phyloP scores from a whole-genome alignment of 2,888 invertebrate species.

The Drosophila flavopinicola region DNA sequence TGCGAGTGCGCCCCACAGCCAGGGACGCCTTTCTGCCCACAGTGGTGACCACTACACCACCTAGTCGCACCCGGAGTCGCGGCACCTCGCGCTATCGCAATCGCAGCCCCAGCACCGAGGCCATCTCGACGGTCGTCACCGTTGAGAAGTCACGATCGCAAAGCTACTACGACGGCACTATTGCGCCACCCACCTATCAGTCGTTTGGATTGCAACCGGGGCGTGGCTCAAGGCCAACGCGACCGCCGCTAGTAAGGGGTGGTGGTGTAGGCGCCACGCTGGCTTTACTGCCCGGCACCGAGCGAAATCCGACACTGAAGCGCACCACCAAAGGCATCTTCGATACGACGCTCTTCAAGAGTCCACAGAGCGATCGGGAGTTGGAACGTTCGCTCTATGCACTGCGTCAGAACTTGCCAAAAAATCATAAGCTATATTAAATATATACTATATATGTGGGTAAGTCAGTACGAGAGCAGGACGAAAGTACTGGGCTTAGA shows the following conservation, averaged over 20 bases:
- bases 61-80: conserved; percentile 19
- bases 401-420: conserved; percentile 76
- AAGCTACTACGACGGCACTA: conserved; percentile 84
- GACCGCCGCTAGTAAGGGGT: conserved; percentile 32
- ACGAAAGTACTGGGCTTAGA: not conserved
- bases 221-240: conserved; percentile 48
- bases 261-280: conserved; percentile 9
- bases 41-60: conserved; percentile 46
- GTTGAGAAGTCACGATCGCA: conserved; percentile 84
- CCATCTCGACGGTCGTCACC: conserved; percentile 66
- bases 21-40: conserved; percentile 51
- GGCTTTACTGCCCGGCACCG: conserved; percentile 44
- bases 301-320: conserved; percentile 48
- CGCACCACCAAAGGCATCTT: conserved; percentile 81
- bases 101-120: conserved; percentile 26
- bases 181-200: conserved; percentile 58
- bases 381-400: conserved; percentile 55
- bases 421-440: conserved; percentile 82
- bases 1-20: conserved; percentile 66
- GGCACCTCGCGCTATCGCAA: conserved; percentile 56
- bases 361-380: conserved; percentile 70
- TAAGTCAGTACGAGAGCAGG: not conserved
- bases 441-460: not conserved
- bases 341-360: conserved; percentile 82
- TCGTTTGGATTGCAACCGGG: conserved; percentile 25